These are phyloP conservation scores for Hyppa rectilinea DNA, from an alignment of 2,888 invertebrate species.

Conservation along the genomic window DNA sequence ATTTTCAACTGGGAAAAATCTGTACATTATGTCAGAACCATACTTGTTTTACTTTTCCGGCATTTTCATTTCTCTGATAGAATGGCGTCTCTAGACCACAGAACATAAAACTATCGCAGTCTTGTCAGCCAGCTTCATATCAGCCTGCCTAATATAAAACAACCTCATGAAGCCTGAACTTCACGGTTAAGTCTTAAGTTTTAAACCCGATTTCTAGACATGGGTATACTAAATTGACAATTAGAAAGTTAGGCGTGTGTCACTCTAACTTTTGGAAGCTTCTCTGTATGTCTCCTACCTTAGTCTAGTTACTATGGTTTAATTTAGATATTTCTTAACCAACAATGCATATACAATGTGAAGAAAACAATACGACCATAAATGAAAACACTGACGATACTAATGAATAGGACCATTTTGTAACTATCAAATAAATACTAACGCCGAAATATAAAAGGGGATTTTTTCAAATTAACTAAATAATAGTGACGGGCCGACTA, in stretches of 20 bases:
- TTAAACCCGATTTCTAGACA: neutral
- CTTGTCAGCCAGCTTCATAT: neutral
- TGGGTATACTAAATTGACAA: slow-evolving; percentile 16
- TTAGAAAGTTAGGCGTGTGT: slow-evolving; percentile 28
- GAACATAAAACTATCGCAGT: neutral
- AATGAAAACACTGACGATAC: too few species aligned
- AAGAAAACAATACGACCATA: too few species aligned
- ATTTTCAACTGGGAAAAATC: too few species aligned
- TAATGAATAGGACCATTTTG: too few species aligned
- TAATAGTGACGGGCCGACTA: too few species aligned
- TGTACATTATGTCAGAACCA: too few species aligned
- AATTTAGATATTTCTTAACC: neutral
- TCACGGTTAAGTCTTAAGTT: neutral
- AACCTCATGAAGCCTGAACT: slow-evolving; percentile 3
- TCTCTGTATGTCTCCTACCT: slow-evolving; percentile 3
- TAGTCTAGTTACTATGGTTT: neutral
- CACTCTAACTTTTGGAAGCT: neutral
- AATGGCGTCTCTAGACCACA: neutral
- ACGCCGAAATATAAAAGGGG: too few species aligned
- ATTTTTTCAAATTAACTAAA: too few species aligned
- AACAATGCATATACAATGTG: too few species aligned
- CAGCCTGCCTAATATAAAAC: neutral
- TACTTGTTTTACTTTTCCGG: neutral
- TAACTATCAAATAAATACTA: too few species aligned
- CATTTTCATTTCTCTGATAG: neutral